Evolutionary conservation across 2,113 vertebrate species (phyloP).

Genomic region (Gila orcuttii): DNA sequence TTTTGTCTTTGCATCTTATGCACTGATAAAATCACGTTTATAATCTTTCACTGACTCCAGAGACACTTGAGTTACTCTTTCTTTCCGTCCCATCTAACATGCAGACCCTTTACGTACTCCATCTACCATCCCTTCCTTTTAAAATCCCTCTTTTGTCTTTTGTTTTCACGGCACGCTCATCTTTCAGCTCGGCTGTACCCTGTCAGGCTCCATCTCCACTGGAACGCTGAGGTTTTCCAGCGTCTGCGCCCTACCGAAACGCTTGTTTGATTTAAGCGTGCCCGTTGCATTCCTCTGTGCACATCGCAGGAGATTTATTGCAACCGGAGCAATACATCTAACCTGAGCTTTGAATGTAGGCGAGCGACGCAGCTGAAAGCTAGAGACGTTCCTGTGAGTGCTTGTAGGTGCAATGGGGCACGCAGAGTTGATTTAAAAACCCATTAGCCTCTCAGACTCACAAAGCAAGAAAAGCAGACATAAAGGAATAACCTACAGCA

Average conservation of each 20-base stretch:
- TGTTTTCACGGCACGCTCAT: conserved; percentile 15
- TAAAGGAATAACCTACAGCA: neutral
- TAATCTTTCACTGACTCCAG: neutral
- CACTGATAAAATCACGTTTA: neutral
- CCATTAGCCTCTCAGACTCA: conserved; percentile 57
- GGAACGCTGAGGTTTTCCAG: conserved; percentile 37
- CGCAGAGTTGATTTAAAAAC: conserved; percentile 47
- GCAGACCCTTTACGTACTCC: neutral
- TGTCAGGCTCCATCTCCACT: conserved; percentile 22
- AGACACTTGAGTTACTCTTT: conserved; percentile 19
- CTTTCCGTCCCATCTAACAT: conserved; percentile 2
- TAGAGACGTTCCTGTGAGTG: conserved; percentile 60
- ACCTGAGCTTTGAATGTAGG: conserved; percentile 53
- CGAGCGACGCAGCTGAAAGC: conserved; percentile 66
- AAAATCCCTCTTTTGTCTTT: conserved; percentile 29
- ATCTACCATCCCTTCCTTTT: conserved; percentile 3
- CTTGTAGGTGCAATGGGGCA: conserved; percentile 42
- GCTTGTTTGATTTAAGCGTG: conserved; percentile 56
- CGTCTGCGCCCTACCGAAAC: neutral
- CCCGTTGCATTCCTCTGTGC: conserved; percentile 57
- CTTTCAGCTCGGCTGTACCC: conserved; percentile 27
- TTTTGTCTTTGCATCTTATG: conserved; percentile 32
- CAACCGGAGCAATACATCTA: conserved; percentile 58
- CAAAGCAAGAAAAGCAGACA: conserved; percentile 3
- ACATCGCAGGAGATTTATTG: conserved; percentile 68